Base-by-base conservation (phyloP, 1,140 invertebrate species). In the Sarcophaga peregrina region DNA sequence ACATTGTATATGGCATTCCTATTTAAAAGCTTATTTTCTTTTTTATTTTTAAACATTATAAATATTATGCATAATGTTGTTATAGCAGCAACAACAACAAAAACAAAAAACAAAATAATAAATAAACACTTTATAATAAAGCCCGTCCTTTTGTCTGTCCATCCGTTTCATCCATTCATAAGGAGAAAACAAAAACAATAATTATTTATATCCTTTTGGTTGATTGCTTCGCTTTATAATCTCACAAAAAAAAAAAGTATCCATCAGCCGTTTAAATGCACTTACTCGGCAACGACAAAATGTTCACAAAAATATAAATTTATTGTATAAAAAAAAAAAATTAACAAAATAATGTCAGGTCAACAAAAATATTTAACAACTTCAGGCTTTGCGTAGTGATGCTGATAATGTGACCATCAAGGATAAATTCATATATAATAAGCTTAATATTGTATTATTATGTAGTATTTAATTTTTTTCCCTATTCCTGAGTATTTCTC, bases 321-420 rank as follows among this genome's bases (percentile, higher is more conserved):
- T 62, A 52, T 52, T 52, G 8, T 52, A 10, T 52, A 10, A 52
- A 52, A 9, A 52, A 9, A 7, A 68, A 68, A 20, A 25, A 58
- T 58, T n/a, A 58, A 37, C 25, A 58, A 58, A 58, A 58, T 58
- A 2, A 68, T 68, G n/a, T 68, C 62, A 68, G 62, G 62, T 68
- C 62, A 68, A 68, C 62, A 68, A 25, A 20, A 68, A 8, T 68
- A 68, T 68, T 20, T 25, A 68, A 68, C 20, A 68, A 68, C 20
- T 25, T 68, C 0, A 15, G 15, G 62, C 6, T 68, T 7, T 3
- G 62, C 6, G 62, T 20, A 88, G 85, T 86, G 87, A 87, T 86
- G 87, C 86, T 86, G 87, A 88, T 88, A 88, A 88, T 88, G 85
- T 87, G 87, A 87, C 87, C 88, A 85, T 85, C 85, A 85, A 85